Evolutionary conservation across 2,888 invertebrate genomes (phyloP).

Genomic region (Tachina grossa): DNA sequence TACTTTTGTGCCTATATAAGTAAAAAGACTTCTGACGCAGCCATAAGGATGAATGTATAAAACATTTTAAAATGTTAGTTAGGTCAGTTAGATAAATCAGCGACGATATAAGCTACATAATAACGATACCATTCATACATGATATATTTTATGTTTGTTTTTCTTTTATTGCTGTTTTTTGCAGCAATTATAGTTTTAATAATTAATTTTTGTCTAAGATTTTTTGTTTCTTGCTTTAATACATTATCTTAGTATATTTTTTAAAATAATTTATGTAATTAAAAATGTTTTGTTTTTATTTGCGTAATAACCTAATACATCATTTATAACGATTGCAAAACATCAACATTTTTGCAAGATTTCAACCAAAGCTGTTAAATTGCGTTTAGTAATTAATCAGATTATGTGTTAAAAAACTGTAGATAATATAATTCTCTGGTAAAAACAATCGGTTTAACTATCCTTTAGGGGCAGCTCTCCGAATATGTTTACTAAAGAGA

Average conservation of each 20-base stretch:
- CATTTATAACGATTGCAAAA: background rate
- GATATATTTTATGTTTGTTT: conserved; percentile 78
- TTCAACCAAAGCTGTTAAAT: background rate
- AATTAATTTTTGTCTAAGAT: conserved; percentile 73
- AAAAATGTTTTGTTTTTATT: background rate
- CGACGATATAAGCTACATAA: conserved; percentile 81
- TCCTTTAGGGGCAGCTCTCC: no score
- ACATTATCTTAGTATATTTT: conserved; percentile 11
- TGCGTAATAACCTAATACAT: background rate
- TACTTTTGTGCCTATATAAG: no score
- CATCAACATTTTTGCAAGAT: background rate
- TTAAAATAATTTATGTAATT: conserved; percentile 31
- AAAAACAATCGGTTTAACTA: no score
- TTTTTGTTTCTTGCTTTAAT: conserved; percentile 37
- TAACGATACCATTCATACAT: conserved; percentile 71
- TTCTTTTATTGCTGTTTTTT: conserved; percentile 77
- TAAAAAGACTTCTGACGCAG: no score
- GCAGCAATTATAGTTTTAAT: conserved; percentile 74
- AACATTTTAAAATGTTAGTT: no score
- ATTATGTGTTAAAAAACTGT: no score
- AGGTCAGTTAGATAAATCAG: no score
- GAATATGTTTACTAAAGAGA: no score
- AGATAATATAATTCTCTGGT: no score
- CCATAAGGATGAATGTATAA: no score
- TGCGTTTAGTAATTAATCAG: background rate